A percentile compares a stretch with the other conserved stretches of the same genome.
Conservation (phyloP, 2,888 invertebrate species). For the Heliconius cydno region DNA sequence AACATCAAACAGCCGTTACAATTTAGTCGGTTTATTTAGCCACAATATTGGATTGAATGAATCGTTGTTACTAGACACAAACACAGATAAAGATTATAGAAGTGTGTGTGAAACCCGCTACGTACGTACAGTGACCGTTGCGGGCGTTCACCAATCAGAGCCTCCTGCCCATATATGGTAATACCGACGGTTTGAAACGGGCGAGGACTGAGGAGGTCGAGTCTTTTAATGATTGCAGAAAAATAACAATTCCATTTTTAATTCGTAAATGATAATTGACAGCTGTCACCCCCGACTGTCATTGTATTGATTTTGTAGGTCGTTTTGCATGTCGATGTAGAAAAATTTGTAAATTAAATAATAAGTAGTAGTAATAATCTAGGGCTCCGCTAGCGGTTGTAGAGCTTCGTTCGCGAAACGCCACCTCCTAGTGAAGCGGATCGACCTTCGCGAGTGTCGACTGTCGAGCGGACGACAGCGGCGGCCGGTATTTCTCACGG, state of each 20-base stretch:
- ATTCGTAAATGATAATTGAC: slow-evolving; percentile 57
- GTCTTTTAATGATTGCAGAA: slow-evolving; percentile 54
- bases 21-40: slow-evolving; percentile 53
- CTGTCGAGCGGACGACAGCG: slow-evolving; percentile 60
- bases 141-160: slow-evolving; percentile 85
- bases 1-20: slow-evolving; percentile 45
- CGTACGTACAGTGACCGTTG: slow-evolving; percentile 79
- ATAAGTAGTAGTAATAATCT: slow-evolving; percentile 59
- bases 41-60: slow-evolving; percentile 44
- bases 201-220: slow-evolving; percentile 77
- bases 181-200: slow-evolving; percentile 84
- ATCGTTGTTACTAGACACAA: slow-evolving; percentile 43
- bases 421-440: slow-evolving; percentile 70
- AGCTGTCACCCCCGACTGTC: slow-evolving; percentile 56
- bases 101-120: slow-evolving; percentile 57
- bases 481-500: slow-evolving; percentile 78
- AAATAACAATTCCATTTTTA: slow-evolving; percentile 65
- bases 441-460: slow-evolving; percentile 66
- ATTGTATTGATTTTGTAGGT: slow-evolving; percentile 55
- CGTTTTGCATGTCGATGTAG: slow-evolving; percentile 57
- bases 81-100: slow-evolving; percentile 43
- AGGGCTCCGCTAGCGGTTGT: slow-evolving; percentile 70
- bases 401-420: slow-evolving; percentile 68
- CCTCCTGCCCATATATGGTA: slow-evolving; percentile 92
- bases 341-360: slow-evolving; percentile 59